phyloP scores from a whole-genome alignment of 2,113 vertebrate species.

The Burhinus oedicnemus region DNA sequence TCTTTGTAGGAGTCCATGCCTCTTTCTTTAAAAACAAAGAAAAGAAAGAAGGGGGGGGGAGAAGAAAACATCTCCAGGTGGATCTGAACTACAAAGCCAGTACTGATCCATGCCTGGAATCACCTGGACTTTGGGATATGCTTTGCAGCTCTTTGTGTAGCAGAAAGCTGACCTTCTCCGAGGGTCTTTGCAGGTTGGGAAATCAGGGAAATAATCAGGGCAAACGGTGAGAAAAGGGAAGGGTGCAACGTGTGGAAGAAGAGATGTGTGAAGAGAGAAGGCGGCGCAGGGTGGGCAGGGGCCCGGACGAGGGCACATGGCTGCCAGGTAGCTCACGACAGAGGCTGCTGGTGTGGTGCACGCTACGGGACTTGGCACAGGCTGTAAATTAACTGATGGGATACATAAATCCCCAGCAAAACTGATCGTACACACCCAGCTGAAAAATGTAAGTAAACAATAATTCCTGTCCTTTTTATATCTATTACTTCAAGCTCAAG shows the following conservation, averaged over 20 bases:
- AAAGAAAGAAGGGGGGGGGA: no score
- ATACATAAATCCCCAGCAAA: slow-evolving; percentile 67
- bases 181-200: not conserved
- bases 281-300: not conserved
- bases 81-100: not conserved
- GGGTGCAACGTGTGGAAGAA: not conserved
- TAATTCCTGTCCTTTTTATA: slow-evolving; percentile 69
- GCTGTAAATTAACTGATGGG: slow-evolving; percentile 43
- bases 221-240: not conserved
- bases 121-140: not conserved
- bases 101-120: not conserved
- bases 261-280: not conserved
- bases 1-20: not conserved
- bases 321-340: not conserved
- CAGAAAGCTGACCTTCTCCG: not conserved
- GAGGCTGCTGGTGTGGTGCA: slow-evolving; percentile 11
- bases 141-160: not conserved
- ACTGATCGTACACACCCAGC: slow-evolving; percentile 72
- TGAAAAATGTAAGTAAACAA: slow-evolving; percentile 79
- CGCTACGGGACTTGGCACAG: slow-evolving; percentile 35
- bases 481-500: slow-evolving; percentile 56
- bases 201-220: not conserved
- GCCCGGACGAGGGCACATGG: not conserved
- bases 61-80: not conserved
- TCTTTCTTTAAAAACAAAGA: not conserved